phyloP scores from a whole-genome alignment of 2,113 vertebrate species.

The Oreochromis tanganicae region DNA sequence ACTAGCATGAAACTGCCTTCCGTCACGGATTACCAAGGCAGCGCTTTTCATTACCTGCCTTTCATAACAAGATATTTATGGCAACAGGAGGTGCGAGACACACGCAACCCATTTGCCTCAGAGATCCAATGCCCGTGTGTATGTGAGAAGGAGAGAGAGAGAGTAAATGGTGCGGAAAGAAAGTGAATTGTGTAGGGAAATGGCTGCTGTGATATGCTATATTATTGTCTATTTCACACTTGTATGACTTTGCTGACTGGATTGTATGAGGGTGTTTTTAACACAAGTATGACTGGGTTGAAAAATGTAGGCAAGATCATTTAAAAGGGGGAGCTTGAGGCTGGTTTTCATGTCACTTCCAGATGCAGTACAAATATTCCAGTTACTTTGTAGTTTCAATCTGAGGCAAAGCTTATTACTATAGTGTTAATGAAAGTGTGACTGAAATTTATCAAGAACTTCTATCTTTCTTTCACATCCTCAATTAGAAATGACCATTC shows the following conservation, averaged over 20 bases:
- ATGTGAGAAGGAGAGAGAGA: not conserved
- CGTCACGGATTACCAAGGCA: conserved; percentile 44
- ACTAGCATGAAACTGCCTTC: conserved; percentile 61
- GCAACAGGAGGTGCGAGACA: conserved; percentile 48
- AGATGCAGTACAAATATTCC: not conserved
- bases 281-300: not conserved
- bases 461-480: not conserved
- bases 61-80: conserved; percentile 70
- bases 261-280: conserved; percentile 36
- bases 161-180: conserved; percentile 55
- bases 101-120: conserved; percentile 54
- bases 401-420: not conserved
- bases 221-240: conserved; percentile 68
- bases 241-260: conserved; percentile 56
- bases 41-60: conserved; percentile 64
- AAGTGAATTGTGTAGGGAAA: conserved; percentile 56
- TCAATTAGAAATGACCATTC: not conserved
- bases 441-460: not conserved
- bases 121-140: not conserved
- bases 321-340: not conserved
- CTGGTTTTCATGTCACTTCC: not conserved
- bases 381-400: not conserved
- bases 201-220: conserved; percentile 50
- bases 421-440: not conserved
- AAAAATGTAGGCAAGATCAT: not conserved